A percentile compares a stretch with the other conserved stretches of the same genome.
Evolutionary conservation across 2,113 vertebrate species (phyloP).

Genomic region (Suncus etruscus): DNA sequence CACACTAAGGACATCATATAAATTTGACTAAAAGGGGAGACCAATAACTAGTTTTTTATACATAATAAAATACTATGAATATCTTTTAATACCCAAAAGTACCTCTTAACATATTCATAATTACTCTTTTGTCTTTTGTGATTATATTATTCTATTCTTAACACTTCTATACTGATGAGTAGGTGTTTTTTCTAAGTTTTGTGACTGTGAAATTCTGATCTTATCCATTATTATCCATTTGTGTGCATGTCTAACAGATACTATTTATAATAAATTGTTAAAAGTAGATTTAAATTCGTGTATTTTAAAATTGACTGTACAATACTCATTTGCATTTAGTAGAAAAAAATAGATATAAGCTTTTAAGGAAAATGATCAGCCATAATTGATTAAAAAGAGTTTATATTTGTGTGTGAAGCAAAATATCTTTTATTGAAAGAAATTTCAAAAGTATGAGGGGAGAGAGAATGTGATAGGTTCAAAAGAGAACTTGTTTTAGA

Average conservation of each 20-base stretch:
- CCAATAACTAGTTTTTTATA: too few relatives aligned
- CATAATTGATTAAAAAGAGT: neutral
- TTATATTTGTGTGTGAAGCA: too few relatives aligned
- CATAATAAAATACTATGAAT: too few relatives aligned
- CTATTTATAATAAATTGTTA: slow-evolving; percentile 27
- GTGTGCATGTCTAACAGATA: neutral
- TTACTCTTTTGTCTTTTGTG: neutral
- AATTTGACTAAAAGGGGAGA: neutral
- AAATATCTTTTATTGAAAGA: too few relatives aligned
- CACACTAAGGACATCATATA: neutral
- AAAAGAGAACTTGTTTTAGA: too few relatives aligned
- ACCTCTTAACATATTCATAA: too few relatives aligned
- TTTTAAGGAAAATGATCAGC: neutral
- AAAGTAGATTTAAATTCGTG: neutral
- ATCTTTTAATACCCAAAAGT: too few relatives aligned
- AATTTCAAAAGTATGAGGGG: too few relatives aligned
- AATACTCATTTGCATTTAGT: neutral
- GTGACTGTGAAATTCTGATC: slow-evolving; percentile 2
- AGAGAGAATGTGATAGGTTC: too few relatives aligned
- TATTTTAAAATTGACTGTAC: slow-evolving; percentile 30
- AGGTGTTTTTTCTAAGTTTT: slow-evolving; percentile 7
- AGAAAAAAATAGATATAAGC: neutral
- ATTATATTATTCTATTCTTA: slow-evolving; percentile 16
- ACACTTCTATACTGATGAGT: neutral
- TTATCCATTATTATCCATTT: neutral